Evolutionary conservation across 2,888 invertebrate genomes (phyloP).

Genomic region (Hypolimnas misippus): DNA sequence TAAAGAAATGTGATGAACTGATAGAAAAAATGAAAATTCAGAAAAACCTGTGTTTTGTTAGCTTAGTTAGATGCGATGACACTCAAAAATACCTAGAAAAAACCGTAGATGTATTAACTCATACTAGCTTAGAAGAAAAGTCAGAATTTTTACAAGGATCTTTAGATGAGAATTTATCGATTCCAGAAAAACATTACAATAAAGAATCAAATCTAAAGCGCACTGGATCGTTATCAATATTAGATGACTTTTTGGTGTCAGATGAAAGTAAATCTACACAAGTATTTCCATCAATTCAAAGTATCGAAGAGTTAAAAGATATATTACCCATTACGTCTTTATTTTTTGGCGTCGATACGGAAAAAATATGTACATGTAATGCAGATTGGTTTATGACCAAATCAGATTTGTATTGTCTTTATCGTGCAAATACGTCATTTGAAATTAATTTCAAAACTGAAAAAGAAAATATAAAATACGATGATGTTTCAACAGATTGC

Average conservation of each 20-base stretch:
- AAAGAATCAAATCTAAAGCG: constrained; percentile 31
- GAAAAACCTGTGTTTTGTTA: constrained; percentile 53
- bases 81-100: constrained; percentile 15
- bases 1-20: constrained; percentile 58
- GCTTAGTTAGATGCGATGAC: constrained; percentile 58
- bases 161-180: neutral
- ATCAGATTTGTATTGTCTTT: constrained; percentile 27
- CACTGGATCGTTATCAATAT: constrained; percentile 53
- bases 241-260: constrained; percentile 46
- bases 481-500: constrained; percentile 40
- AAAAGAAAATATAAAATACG: constrained; percentile 4
- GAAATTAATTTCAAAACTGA: neutral
- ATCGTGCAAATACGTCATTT: neutral
- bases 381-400: constrained; percentile 48
- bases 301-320: neutral
- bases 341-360: neutral
- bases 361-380: constrained; percentile 32
- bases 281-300: constrained; percentile 50
- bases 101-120: neutral
- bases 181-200: neutral
- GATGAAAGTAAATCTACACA: constrained; percentile 28
- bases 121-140: neutral
- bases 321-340: neutral
- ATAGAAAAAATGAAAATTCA: constrained; percentile 48
- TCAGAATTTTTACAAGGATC: neutral